These are phyloP conservation scores for Gymnoscelis rufifasciata DNA, from an alignment of 2,888 invertebrate species.

Conservation along the genomic window DNA sequence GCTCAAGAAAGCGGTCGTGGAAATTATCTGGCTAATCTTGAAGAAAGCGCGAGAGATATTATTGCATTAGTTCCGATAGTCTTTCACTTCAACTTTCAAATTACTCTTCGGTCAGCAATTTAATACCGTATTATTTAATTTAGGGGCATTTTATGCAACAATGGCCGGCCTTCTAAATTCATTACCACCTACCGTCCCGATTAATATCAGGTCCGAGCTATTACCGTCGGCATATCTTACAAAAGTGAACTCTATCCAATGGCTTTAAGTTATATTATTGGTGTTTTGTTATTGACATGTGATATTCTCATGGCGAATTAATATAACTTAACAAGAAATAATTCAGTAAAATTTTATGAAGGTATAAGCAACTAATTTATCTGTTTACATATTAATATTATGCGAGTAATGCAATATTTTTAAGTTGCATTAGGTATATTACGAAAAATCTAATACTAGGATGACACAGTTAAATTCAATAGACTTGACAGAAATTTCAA, in stretches of 20 bases:
- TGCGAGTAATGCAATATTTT: no score
- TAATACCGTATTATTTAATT: conserved; percentile 57
- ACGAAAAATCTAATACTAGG: no score
- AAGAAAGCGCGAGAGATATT: conserved; percentile 38
- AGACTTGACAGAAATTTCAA: conserved; percentile 33
- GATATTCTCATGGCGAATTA: no score
- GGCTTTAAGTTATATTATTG: neutral
- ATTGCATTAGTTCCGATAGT: conserved; percentile 33
- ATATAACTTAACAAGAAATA: no score
- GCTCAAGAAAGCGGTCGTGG: no score
- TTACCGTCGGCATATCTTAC: neutral
- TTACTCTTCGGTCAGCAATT: conserved; percentile 43
- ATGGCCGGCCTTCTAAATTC: conserved; percentile 66
- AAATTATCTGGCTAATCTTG: conserved; percentile 20
- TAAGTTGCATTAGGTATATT: no score
- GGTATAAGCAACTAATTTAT: no score
- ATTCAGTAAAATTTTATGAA: no score
- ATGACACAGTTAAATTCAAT: conserved; percentile 52
- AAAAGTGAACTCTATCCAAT: neutral
- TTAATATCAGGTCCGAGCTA: conserved; percentile 9
- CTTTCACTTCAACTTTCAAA: conserved; percentile 36
- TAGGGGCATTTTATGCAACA: conserved; percentile 68
- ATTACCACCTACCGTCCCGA: conserved; percentile 64
- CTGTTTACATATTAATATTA: no score
- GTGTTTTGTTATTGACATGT: no score